Base-by-base conservation (phyloP, 2,888 invertebrate genomes). In the Drosophila melanosoma region DNA sequence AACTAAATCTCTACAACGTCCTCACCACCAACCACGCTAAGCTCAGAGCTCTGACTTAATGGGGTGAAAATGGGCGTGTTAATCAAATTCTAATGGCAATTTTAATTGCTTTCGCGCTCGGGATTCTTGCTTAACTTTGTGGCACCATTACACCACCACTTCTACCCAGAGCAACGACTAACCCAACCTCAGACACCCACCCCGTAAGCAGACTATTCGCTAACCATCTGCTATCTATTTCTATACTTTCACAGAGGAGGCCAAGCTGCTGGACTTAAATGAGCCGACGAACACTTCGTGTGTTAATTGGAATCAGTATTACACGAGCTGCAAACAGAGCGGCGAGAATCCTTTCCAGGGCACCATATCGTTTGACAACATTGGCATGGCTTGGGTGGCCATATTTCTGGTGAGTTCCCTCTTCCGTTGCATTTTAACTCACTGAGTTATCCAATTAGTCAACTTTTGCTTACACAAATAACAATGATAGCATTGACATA, bases 351-450 rank as follows among this genome's bases (percentile, higher is more conserved):
- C 99, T 17, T 99, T 99, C 93, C 98, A 98, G 94, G 99, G 99
- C 74, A 99, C 99, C 68, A 99, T 99, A 91, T 99, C 99, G 48
- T 99, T 99, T 93, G 99, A 99, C 94, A 99, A 99, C 94, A 99
- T 99, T 91, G 99, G 99, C 80, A 96, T 99, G 90, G 99, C 99
- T 32, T 99, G 99, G 99, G 99, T 99, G 79, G 99, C 99, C 82
- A 99, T 99, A 94, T 99, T 99, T 94, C 95, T 99, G 95, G 99
- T 99, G 94, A 96, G 96, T 95, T 56, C n/a, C 29, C 56, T 17
- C 5, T 11, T 56, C 26, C 23, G 15, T 57, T 74, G 35, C 35
- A 48, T 26, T 35, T 36, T 26, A n/a, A n/a, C 51, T 58, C 49
- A 52, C 51, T 40, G 29, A 59, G 61, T 64, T 80, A 53, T 65